These are phyloP conservation scores for Poeciliopsis prolifica DNA, from an alignment of 2,113 vertebrate species.

Conservation along the genomic window DNA sequence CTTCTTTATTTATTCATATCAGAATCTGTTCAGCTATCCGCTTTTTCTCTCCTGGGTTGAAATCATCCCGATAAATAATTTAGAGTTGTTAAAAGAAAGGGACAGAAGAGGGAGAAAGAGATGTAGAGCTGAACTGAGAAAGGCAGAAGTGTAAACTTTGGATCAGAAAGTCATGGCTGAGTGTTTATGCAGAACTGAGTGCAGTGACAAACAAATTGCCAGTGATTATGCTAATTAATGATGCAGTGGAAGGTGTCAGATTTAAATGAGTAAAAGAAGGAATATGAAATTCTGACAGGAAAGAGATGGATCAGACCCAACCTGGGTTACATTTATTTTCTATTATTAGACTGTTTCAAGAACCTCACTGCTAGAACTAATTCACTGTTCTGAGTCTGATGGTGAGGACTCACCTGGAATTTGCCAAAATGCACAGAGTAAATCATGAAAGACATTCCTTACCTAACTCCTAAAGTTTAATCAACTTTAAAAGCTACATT, in stretches of 20 bases:
- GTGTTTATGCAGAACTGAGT: constrained; percentile 18
- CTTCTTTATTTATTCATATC: constrained; percentile 70
- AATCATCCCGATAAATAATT: constrained; percentile 66
- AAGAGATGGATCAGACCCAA: constrained; percentile 47
- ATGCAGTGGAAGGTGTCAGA: constrained; percentile 32
- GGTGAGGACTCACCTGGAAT: constrained; percentile 11
- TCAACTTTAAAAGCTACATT: not conserved
- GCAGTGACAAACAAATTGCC: constrained; percentile 29
- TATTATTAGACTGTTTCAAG: constrained; percentile 48
- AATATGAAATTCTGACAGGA: constrained; percentile 35
- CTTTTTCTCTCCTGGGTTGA: constrained; percentile 50
- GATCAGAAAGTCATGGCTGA: constrained; percentile 5
- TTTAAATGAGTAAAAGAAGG: constrained; percentile 12
- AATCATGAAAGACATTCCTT: constrained; percentile 3
- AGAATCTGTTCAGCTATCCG: constrained; percentile 44
- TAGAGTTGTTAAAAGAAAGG: constrained; percentile 56
- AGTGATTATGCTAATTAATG: constrained; percentile 61
- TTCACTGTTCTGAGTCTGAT: constrained; percentile 7
- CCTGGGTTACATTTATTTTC: constrained; percentile 35
- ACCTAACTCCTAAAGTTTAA: not conserved
- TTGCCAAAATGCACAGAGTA: constrained; percentile 2
- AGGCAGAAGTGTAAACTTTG: constrained; percentile 15
- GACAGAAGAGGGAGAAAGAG: constrained; percentile 7
- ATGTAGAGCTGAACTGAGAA: constrained; percentile 8
- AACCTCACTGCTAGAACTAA: constrained; percentile 6